Conservation (phyloP, 23 tunicate species). For the Oikopleura albicans region DNA sequence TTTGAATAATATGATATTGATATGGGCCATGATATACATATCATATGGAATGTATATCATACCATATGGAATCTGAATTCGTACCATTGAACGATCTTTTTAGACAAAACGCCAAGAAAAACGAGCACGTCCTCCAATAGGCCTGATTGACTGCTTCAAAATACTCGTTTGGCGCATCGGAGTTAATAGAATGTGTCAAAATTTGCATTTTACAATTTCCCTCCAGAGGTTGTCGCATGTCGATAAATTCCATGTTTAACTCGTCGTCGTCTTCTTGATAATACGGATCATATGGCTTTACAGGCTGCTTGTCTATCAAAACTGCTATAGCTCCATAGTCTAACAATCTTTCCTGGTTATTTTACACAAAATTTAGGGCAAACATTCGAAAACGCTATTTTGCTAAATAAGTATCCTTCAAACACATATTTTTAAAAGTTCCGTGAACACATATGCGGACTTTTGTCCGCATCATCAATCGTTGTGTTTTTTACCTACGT, state of each 20-base stretch:
- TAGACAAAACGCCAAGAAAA: background rate
- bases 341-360: no score
- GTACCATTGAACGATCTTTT: background rate
- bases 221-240: background rate
- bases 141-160: background rate
- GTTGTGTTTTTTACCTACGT: no score
- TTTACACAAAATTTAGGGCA: no score
- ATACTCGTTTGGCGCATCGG: background rate
- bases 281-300: background rate
- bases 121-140: slow-evolving; percentile 8
- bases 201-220: background rate
- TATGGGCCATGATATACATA: no score
- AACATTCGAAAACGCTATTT: no score
- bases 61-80: no score
- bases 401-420: no score
- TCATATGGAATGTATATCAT: no score
- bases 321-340: background rate
- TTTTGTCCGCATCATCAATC: no score
- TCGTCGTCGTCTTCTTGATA: background rate
- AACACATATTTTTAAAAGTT: no score
- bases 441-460: no score
- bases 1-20: no score
- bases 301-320: background rate
- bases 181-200: background rate
- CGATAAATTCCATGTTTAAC: background rate